Base-by-base conservation (phyloP, 1,140 invertebrate genomes). In the Leptonema lineaticorne region DNA sequence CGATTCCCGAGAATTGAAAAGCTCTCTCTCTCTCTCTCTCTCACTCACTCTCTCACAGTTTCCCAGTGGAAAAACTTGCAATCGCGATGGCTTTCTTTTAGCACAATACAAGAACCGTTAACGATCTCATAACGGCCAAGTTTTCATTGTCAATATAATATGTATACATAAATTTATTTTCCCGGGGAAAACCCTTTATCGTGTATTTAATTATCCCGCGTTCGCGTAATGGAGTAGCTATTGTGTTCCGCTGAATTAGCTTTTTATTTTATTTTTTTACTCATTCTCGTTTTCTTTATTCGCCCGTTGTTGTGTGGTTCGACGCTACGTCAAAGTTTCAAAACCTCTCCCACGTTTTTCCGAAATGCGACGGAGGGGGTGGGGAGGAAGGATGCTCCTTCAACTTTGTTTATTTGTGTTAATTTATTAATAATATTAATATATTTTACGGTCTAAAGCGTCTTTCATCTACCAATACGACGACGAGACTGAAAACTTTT, bases 201-300 rank as follows among this genome's bases (percentile, higher is more conserved):
- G 50, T 20, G 50, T 53, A 53, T 53, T 53, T 53, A 53, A 53
- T 53, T 53, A 53, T 53, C 50, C n/a, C 50, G 50, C 24, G 20
- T 24, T 20, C 18, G 50, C 22, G 50, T 53, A 53, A 53, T 53
- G 50, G 50, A 53, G 50, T 53, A 20, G 22, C 20, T 53, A n/a
- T 53, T 53, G 50, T 53, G 50, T 53, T 24, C 50, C 20, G 50
- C n/a, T n/a, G n/a, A n/a, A n/a, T n/a, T n/a, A n/a, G n/a, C n/a
- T n/a, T n/a, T n/a, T n/a, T n/a, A n/a, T n/a, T n/a, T n/a, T n/a
- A n/a, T n/a, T n/a, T n/a, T n/a, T n/a, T n/a, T n/a, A n/a, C n/a
- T n/a, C n/a, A n/a, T n/a, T n/a, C n/a, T n/a, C n/a, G n/a, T n/a
- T n/a, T n/a, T n/a, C n/a, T n/a, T n/a, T n/a, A n/a, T n/a, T n/a